Evolutionary conservation across 2,888 invertebrate species (phyloP).

Genomic region (Oscheius onirici): DNA sequence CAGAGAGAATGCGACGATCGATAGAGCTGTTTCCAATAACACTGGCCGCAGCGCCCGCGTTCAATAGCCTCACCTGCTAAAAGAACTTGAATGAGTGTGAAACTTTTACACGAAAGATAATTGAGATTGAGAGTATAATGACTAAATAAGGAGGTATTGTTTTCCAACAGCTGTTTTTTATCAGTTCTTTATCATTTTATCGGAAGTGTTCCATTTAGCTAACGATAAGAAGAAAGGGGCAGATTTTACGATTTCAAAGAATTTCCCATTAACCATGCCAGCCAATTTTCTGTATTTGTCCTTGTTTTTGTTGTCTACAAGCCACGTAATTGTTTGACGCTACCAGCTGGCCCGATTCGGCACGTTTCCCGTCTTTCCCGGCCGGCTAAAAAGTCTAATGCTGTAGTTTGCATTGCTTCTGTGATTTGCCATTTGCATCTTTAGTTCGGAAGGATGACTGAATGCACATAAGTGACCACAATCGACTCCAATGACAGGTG

Average conservation of each 20-base stretch:
- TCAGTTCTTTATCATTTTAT: constrained; percentile 2
- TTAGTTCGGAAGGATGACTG: too few relatives aligned
- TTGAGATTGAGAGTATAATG: background rate
- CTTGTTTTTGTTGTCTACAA: background rate
- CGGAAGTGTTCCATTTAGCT: background rate
- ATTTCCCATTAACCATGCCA: background rate
- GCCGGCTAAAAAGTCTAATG: background rate
- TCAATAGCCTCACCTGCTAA: constrained; percentile 32
- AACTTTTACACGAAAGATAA: background rate
- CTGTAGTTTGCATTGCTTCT: background rate
- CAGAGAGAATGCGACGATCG: constrained; percentile 32
- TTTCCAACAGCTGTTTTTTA: background rate
- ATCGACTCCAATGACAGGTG: background rate
- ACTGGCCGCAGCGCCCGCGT: constrained; percentile 30
- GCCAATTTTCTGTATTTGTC: background rate
- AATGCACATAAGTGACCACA: too few relatives aligned
- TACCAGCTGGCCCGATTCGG: background rate
- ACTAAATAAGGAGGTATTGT: background rate
- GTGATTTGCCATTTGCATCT: too few relatives aligned
- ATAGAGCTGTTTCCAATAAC: constrained; percentile 35
- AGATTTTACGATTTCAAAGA: background rate
- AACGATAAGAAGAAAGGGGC: background rate
- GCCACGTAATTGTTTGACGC: constrained; percentile 10
- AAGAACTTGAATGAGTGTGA: constrained; percentile 26
- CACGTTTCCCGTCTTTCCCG: background rate